phyloP scores from a whole-genome alignment of 2,113 vertebrate genomes.

The Dissostichus mawsoni region DNA sequence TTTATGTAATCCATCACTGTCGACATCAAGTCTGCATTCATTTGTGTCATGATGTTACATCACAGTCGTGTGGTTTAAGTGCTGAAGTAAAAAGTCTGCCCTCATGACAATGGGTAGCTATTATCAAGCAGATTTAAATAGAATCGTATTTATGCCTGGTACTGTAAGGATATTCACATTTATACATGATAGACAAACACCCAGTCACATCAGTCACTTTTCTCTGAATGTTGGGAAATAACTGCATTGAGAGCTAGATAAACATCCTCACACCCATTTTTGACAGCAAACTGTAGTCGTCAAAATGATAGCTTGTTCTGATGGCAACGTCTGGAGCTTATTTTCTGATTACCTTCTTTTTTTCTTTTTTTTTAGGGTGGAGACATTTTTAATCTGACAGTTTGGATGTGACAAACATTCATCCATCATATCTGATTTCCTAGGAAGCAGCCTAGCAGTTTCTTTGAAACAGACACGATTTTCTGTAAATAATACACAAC shows the following conservation, averaged over 20 bases:
- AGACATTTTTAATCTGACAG: slow-evolving; percentile 55
- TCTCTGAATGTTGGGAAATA: neutral
- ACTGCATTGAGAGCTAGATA: neutral
- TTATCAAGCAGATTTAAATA: neutral
- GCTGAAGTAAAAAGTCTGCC: neutral
- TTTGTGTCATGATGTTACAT: neutral
- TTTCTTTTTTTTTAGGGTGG: slow-evolving; percentile 56
- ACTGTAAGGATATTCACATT: neutral
- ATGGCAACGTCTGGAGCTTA: slow-evolving; percentile 39
- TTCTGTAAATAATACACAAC: slow-evolving; percentile 1
- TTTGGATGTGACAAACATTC: slow-evolving; percentile 55
- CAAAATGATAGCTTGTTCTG: slow-evolving; percentile 52
- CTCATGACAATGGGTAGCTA: neutral
- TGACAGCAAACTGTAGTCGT: slow-evolving; percentile 31
- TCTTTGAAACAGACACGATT: neutral
- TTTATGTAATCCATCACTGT: neutral
- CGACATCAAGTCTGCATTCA: neutral
- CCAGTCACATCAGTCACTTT: neutral
- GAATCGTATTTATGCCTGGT: neutral
- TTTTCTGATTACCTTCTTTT: slow-evolving; percentile 58
- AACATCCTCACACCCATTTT: slow-evolving; percentile 32
- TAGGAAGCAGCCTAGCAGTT: slow-evolving; percentile 27
- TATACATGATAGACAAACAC: neutral
- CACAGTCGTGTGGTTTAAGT: neutral
- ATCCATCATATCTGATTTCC: slow-evolving; percentile 57